phyloP scores from a whole-genome alignment of 2,888 invertebrate species.

The Ormyrus pomaceus region DNA sequence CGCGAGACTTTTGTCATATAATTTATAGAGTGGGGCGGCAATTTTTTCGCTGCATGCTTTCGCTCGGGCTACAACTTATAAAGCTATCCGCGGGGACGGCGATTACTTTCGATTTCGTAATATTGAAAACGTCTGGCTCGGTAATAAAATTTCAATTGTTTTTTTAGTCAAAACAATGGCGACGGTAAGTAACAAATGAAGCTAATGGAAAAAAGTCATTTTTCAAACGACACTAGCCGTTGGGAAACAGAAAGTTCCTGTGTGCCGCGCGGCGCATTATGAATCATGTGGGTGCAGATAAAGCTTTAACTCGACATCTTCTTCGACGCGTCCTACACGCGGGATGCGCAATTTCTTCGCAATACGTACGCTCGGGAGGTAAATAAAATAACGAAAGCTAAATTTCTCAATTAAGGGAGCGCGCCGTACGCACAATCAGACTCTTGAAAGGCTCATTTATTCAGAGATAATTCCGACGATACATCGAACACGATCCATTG shows the following conservation, averaged over 20 bases:
- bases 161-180: constrained; percentile 1
- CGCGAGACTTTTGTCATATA: too few species aligned
- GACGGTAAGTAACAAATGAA: background rate
- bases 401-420: constrained; percentile 40
- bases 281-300: constrained; percentile 27
- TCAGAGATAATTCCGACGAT: background rate
- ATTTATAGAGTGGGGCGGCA: too few species aligned
- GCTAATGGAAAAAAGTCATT: background rate
- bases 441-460: constrained; percentile 5
- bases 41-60: too few species aligned
- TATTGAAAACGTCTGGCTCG: background rate
- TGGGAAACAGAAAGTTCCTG: background rate
- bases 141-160: background rate
- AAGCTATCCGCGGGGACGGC: too few species aligned
- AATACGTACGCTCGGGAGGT: background rate
- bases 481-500: too few species aligned
- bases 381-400: constrained; percentile 14
- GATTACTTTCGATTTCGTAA: constrained; percentile 5
- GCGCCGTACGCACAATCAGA: background rate
- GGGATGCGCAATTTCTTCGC: constrained; percentile 34
- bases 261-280: background rate
- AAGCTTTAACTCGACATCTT: constrained; percentile 21
- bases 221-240: too few species aligned
- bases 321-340: constrained; percentile 32
- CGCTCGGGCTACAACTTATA: too few species aligned